phyloP scores from a whole-genome alignment of 2,797 vertebrate genomes.

The Enteromius argenteus region DNA sequence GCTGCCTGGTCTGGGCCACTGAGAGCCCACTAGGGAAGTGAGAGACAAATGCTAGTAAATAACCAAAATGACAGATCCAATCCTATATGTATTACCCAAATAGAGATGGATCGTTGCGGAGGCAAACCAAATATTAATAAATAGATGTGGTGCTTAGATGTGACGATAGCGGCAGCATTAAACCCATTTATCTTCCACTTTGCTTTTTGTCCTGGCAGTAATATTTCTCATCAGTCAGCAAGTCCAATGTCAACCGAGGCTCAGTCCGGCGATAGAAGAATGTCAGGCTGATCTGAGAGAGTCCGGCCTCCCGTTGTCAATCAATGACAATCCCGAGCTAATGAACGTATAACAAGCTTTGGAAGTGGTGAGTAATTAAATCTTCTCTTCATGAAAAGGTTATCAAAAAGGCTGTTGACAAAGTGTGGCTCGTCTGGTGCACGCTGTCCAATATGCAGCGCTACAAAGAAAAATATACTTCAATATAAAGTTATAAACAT shows the following conservation, averaged over 20 bases:
- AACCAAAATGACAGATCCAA: constrained; percentile 81
- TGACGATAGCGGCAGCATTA: constrained; percentile 75
- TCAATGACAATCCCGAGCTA: constrained; percentile 82
- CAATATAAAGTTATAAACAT: background rate
- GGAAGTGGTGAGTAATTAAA: constrained; percentile 74
- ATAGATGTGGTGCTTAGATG: constrained; percentile 79
- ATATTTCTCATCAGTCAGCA: constrained; percentile 87
- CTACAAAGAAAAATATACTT: background rate
- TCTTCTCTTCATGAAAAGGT: constrained; percentile 64
- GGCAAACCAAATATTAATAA: constrained; percentile 82
- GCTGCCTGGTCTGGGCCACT: constrained; percentile 51
- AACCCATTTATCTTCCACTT: constrained; percentile 81
- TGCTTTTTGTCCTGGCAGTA: constrained; percentile 76
- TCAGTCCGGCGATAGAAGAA: constrained; percentile 77
- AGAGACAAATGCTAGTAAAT: constrained; percentile 80
- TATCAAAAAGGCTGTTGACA: constrained; percentile 59
- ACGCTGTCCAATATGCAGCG: background rate
- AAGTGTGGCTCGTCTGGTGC: constrained; percentile 24
- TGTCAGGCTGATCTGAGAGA: constrained; percentile 75
- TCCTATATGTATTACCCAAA: constrained; percentile 77
- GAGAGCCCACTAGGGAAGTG: constrained; percentile 61
- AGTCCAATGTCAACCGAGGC: constrained; percentile 78
- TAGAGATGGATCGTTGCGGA: constrained; percentile 76
- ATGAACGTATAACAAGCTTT: constrained; percentile 63
- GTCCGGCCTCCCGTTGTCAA: constrained; percentile 74